A percentile compares a stretch with the other conserved stretches of the same genome.
These are phyloP conservation scores for Lysiphlebus fabarum DNA, from an alignment of 1,140 invertebrate genomes.

Conservation along the genomic window DNA sequence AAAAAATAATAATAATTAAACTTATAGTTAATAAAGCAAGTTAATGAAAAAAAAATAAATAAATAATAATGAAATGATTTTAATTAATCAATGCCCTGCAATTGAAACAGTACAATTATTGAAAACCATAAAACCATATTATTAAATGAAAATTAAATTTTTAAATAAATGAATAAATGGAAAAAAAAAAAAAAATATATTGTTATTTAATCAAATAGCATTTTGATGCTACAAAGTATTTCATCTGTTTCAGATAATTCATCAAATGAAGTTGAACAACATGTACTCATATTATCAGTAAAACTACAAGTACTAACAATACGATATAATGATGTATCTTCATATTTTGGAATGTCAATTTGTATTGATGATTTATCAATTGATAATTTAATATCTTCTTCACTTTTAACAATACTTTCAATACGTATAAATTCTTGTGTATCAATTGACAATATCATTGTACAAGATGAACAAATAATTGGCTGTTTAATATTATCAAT, in stretches of 20 bases:
- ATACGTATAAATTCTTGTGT: conserved; percentile 42
- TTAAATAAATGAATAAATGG: no score
- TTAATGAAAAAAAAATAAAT: conserved; percentile 19
- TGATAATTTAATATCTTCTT: conserved; percentile 8
- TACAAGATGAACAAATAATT: conserved; percentile 18
- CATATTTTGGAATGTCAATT: conserved; percentile 46
- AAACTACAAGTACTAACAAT: conserved; percentile 53
- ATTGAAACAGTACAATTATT: background rate
- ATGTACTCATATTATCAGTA: conserved; percentile 28
- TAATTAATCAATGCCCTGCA: conserved; percentile 7
- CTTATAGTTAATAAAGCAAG: background rate
- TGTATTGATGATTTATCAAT: conserved; percentile 16
- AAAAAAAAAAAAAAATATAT: no score
- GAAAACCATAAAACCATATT: no score
- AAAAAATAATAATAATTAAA: no score
- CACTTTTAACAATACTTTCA: conserved; percentile 27
- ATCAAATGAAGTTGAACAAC: background rate
- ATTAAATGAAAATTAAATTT: no score
- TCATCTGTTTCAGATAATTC: background rate
- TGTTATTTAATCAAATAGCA: background rate
- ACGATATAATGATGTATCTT: conserved; percentile 53
- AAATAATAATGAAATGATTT: conserved; percentile 30
- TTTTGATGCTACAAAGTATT: background rate
- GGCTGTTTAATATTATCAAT: background rate
- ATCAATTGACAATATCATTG: conserved; percentile 39